Percentiles rank a stretch among this genome's conserved stretches.
phyloP scores from a whole-genome alignment of 1,140 invertebrate species.

The Sycobia sp. region DNA sequence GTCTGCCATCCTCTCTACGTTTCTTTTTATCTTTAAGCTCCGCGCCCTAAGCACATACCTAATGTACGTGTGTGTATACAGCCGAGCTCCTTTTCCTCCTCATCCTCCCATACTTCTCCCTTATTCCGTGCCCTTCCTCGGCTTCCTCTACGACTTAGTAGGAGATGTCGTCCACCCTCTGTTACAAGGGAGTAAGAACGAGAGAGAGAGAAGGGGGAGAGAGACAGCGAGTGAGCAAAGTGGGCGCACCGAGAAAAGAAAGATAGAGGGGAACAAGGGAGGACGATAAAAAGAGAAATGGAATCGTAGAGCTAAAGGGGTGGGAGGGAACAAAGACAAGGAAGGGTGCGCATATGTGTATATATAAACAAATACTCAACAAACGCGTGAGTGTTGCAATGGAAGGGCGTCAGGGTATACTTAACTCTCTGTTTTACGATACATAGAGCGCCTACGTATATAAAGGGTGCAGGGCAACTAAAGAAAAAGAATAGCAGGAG shows the following conservation, averaged over 20 bases:
- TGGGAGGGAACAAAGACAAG: background rate
- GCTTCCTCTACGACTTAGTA: background rate
- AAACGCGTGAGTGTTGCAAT: background rate
- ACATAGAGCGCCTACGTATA: too few species aligned
- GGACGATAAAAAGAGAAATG: too few species aligned
- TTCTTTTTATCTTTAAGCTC: background rate
- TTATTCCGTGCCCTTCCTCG: background rate
- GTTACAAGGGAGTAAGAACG: too few species aligned
- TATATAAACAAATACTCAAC: background rate
- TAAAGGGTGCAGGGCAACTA: too few species aligned
- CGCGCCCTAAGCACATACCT: background rate
- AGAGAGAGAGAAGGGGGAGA: background rate
- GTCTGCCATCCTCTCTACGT: background rate
- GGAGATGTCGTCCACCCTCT: background rate
- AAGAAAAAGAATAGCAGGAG: too few species aligned
- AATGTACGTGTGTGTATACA: conserved; percentile 4
- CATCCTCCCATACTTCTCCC: too few species aligned
- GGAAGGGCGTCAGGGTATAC: background rate
- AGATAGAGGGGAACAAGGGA: too few species aligned
- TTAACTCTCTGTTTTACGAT: conserved; percentile 20
- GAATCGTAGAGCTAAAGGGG: background rate
- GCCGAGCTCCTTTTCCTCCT: background rate
- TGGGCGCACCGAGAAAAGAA: background rate
- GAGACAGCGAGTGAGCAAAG: background rate
- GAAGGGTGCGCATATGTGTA: background rate